Conservation (phyloP, 2,113 vertebrate genomes). For the Larimichthys crocea region DNA sequence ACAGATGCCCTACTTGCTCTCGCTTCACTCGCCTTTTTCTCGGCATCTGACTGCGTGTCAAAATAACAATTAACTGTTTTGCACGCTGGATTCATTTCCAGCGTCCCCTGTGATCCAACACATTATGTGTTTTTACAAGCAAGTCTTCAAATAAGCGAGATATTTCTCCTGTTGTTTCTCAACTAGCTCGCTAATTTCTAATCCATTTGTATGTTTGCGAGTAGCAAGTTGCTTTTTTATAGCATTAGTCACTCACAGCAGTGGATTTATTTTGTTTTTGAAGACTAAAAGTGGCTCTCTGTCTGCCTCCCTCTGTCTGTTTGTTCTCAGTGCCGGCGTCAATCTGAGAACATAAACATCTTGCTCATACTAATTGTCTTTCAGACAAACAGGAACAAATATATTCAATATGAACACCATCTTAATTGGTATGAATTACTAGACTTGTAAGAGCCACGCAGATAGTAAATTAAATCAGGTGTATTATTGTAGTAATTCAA, state of each 20-base stretch:
- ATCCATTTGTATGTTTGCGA: background rate
- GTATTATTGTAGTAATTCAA: constrained; percentile 55
- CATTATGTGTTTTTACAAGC: background rate
- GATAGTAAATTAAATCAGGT: constrained; percentile 61
- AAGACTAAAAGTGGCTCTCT: constrained; percentile 9
- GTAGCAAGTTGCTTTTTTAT: constrained; percentile 6
- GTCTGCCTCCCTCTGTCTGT: background rate
- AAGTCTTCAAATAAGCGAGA: background rate
- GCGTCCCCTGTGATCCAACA: constrained; percentile 1
- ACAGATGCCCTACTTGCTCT: constrained; percentile 29
- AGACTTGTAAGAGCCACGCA: constrained; percentile 43
- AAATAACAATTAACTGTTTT: constrained; percentile 26
- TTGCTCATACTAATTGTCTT: constrained; percentile 64
- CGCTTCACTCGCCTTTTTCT: constrained; percentile 5
- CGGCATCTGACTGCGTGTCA: background rate
- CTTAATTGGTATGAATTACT: constrained; percentile 69
- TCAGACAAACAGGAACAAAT: constrained; percentile 65
- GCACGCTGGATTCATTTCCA: background rate
- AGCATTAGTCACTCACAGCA: background rate
- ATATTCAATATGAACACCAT: constrained; percentile 39
- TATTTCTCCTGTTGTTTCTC: constrained; percentile 15
- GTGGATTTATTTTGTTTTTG: constrained; percentile 22
- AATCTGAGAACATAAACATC: constrained; percentile 55
- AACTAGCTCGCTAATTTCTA: constrained; percentile 3
- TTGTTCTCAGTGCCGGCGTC: constrained; percentile 12